These are phyloP conservation scores for Trachelus stipa DNA, from an alignment of 2,888 invertebrate species.

Conservation along the genomic window DNA sequence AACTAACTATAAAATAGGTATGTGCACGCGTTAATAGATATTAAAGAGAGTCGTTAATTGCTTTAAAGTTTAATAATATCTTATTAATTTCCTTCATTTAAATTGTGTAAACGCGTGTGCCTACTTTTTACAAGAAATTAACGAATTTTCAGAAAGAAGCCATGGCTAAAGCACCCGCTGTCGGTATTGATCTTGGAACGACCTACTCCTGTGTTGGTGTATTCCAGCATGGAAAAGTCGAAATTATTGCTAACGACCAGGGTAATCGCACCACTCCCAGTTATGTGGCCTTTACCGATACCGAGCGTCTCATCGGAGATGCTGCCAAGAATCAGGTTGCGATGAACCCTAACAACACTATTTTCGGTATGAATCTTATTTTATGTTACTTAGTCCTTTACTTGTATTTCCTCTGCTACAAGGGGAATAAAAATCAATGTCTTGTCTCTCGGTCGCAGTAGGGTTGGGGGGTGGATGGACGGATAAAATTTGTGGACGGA, in stretches of 20 bases:
- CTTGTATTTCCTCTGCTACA: not conserved
- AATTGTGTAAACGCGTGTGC: conserved; percentile 9
- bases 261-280: conserved; percentile 72
- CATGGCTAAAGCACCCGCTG: conserved; percentile 81
- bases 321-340: conserved; percentile 74
- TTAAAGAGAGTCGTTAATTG: not conserved
- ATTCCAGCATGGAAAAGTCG: conserved; percentile 82
- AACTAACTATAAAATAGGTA: conserved; percentile 17
- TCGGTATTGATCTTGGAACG: conserved; percentile 96
- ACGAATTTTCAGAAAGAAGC: conserved; percentile 30
- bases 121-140: conserved; percentile 10
- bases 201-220: conserved; percentile 96
- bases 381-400: not conserved
- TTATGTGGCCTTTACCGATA: conserved; percentile 72
- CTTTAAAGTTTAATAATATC: not conserved
- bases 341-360: conserved; percentile 90
- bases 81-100: not conserved
- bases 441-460: not conserved
- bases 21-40: not conserved
- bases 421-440: not conserved
- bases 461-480: not conserved
- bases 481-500: not conserved
- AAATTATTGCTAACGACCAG: conserved; percentile 77
- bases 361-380: conserved; percentile 74
- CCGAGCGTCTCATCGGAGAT: conserved; percentile 72